Percentiles rank a stretch among this genome's conserved stretches.
These are phyloP conservation scores for Acropora tenuis DNA, from an alignment of 64 coral and sea anemone species.

Conservation along the genomic window DNA sequence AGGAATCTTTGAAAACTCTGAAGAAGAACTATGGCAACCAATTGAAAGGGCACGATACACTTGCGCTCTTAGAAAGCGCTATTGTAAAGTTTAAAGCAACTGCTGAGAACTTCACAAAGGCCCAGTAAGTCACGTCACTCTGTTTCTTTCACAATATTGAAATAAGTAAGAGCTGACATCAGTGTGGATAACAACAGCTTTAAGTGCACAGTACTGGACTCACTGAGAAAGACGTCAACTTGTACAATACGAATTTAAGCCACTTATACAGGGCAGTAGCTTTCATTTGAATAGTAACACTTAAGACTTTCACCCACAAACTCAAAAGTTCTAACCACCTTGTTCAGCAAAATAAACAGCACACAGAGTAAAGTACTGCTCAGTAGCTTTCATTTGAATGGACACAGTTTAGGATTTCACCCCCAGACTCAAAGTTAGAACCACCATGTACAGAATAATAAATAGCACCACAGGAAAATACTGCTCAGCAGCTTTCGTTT, in stretches of 20 bases:
- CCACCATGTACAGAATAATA: background rate
- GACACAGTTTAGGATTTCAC: background rate
- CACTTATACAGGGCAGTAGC: too few relatives aligned
- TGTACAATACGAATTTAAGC: too few relatives aligned
- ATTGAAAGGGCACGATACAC: constrained; percentile 13
- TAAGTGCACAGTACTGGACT: too few relatives aligned
- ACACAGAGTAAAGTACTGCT: background rate
- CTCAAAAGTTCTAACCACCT: too few relatives aligned
- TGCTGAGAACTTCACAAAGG: constrained; percentile 2
- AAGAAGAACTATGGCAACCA: background rate
- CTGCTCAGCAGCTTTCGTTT: background rate
- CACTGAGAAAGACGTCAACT: too few relatives aligned
- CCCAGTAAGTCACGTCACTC: background rate
- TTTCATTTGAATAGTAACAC: too few relatives aligned
- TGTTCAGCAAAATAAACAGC: background rate
- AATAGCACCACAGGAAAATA: background rate
- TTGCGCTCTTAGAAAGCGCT: constrained; percentile 26
- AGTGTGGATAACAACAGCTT: too few relatives aligned
- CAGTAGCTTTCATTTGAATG: background rate
- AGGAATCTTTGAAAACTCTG: constrained; percentile 15
- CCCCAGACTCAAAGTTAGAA: background rate
- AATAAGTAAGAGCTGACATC: background rate
- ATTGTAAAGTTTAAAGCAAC: constrained; percentile 12
- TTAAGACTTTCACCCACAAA: too few relatives aligned
- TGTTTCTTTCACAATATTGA: background rate